phyloP scores from a whole-genome alignment of 1,140 invertebrate species.

The Eriosoma lanigerum region DNA sequence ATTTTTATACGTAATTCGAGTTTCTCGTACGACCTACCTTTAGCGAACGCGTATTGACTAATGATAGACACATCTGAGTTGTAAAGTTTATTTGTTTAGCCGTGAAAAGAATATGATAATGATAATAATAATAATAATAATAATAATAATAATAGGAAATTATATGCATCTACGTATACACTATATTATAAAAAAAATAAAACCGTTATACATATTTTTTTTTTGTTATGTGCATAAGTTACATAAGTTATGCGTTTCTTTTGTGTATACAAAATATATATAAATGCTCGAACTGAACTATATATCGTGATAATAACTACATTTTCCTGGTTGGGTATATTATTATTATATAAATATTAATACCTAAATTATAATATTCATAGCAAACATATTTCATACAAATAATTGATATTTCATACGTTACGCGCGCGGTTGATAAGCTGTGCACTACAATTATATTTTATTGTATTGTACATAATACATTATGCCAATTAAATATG shows the following conservation, averaged over 20 bases:
- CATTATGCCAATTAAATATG: conserved; percentile 6
- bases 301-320: no score
- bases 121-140: background rate
- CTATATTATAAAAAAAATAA: background rate
- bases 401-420: no score
- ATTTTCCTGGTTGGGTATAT: no score
- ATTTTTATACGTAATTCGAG: no score
- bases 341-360: no score
- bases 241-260: conserved; percentile 11
- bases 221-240: background rate
- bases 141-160: background rate
- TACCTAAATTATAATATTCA: no score
- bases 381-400: no score
- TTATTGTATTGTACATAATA: background rate
- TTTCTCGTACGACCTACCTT: conserved; percentile 3
- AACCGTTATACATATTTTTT: no score
- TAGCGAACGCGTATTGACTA: conserved; percentile 1
- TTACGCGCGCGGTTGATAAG: no score
- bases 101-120: background rate
- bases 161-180: no score
- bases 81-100: background rate
- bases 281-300: no score
- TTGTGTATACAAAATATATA: background rate
- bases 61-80: background rate
- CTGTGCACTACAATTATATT: no score